Base-by-base conservation (phyloP, 2,888 invertebrate genomes). In the Teleiodes luculella region DNA sequence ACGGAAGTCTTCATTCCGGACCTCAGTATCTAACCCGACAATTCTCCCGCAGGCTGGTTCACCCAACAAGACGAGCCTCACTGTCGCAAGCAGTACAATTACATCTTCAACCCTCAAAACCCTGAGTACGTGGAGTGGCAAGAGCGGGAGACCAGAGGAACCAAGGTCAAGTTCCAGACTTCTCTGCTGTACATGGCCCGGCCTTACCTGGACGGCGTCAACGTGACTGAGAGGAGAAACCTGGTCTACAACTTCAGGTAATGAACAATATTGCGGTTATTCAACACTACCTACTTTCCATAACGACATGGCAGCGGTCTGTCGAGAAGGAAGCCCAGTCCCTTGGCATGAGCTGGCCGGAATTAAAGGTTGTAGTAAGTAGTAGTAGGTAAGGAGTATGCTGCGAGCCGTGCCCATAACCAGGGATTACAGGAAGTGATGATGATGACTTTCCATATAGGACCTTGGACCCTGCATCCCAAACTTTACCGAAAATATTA, bases 141-240 rank as follows among this genome's bases (percentile, higher is more conserved):
- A 68, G 95, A 96, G 76, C 91, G 92, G 57, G 95, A 95, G 73
- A 95, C 93, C 30, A 86, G 93, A 54, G 92, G 90, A 31, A 58
- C 62, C 11, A 85, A 86, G 67, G 88, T 93, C 72, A 92, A 92
- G 64, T 85, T 81, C 62, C 91, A 94, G 86, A 92, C 92, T 54
- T 95, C 94, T 55, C 88, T 97, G 50, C 93, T 97, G 62, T 97
- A 94, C 78, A 92, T 94, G 52, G 94, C 93, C 41, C 90, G 93
- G 65, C 94, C 96, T 2, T 97, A 95, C 77, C 86, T 94, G 62
- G 95, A 95, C 65, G 94, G 95, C 45, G 92, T 97, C 53, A 95
- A 96, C 74, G 95, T 97, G 45, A 96, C 97, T 0, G 97, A 97
- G 77, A 92, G 97, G 58, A 92, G 97, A 63, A 97, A 97, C 78